Evolutionary conservation across 64 coral and sea anemone species (phyloP), one percentile per base, ranked within the genome.

Genomic region (Cladopsammia gracilis): DNA sequence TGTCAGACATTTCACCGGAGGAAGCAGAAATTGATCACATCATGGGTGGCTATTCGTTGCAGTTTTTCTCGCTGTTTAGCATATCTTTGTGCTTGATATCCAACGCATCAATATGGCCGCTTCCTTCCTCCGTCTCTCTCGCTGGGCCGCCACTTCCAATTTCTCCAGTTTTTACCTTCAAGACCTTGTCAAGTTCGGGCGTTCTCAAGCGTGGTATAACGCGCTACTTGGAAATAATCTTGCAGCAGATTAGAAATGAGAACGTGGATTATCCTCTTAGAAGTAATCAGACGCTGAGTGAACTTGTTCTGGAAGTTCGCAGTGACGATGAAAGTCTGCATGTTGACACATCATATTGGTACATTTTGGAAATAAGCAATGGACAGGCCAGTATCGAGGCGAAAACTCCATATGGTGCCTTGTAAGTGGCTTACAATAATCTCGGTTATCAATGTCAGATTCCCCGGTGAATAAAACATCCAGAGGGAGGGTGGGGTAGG

Each of bases 151-250:
- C 90, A 4, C 69, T 71, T 49, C 71, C 78, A 0, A 52, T 96
- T 15, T 96, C 95, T 4, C 91, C 71, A 58, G 86, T 91, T 15
- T 96, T 96, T 7, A 93, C 61, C 49, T 89, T 96, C 49, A 18
- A 85, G 15, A 90, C 90, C 4, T 62, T 78, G 3, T 96, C 95
- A 8, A 93, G 26, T n/a, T 96, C 95, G 26, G 90, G 58, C 24
- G 44, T 96, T 6, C 86, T 96, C 7, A 87, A 60, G 56, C 86
- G 90, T 4, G 95, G 95, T 71, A 96, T 96, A 11, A 96, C 95
- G 59, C 88, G 95, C 51, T 96, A 96, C 44, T 79, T 96, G 34
- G 91, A 93, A 70, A 93, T 89, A 56, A 96, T 96, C 52, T 15
- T 64, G 42, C 79, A 22, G 58, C 34, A 83, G 44, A 7, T 65